Percentiles rank a stretch among this genome's conserved stretches.
Evolutionary conservation across 2,113 vertebrate species (phyloP).

Genomic region (Onychorhynchus coronatus): DNA sequence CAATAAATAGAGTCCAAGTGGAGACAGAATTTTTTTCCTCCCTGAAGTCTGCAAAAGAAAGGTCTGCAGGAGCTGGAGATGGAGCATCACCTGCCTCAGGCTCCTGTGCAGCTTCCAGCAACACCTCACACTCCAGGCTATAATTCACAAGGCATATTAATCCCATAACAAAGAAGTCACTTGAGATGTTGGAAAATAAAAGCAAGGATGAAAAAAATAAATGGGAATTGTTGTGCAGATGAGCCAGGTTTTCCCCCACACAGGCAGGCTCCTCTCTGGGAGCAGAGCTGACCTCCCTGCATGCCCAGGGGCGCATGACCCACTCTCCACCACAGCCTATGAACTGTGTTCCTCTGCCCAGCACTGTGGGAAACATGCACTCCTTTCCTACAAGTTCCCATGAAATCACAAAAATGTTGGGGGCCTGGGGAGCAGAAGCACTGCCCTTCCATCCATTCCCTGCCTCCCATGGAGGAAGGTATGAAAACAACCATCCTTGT

Average conservation of each 20-base stretch:
- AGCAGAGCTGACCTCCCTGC: not conserved
- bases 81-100: conserved; percentile 18
- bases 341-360: not conserved
- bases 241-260: not conserved
- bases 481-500: not conserved
- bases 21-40: not conserved
- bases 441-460: not conserved
- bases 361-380: not conserved
- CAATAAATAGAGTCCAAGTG: conserved; percentile 14
- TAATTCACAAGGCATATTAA: not conserved
- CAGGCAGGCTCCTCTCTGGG: not conserved
- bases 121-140: not conserved
- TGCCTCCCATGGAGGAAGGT: not conserved
- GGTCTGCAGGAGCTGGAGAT: not conserved
- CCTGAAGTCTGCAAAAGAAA: not conserved
- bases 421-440: not conserved
- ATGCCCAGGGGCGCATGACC: not conserved
- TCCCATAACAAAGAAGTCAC: not conserved
- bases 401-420: conserved; percentile 47
- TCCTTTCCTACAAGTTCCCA: conserved; percentile 13
- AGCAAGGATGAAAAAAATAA: not conserved
- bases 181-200: not conserved
- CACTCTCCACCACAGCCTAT: not conserved
- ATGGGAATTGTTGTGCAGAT: not conserved
- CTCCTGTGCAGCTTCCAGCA: not conserved